These are phyloP conservation scores for Lytechinus variegatus DNA, from an alignment of 35 echinoderm and acorn worm species.

Conservation along the genomic window DNA sequence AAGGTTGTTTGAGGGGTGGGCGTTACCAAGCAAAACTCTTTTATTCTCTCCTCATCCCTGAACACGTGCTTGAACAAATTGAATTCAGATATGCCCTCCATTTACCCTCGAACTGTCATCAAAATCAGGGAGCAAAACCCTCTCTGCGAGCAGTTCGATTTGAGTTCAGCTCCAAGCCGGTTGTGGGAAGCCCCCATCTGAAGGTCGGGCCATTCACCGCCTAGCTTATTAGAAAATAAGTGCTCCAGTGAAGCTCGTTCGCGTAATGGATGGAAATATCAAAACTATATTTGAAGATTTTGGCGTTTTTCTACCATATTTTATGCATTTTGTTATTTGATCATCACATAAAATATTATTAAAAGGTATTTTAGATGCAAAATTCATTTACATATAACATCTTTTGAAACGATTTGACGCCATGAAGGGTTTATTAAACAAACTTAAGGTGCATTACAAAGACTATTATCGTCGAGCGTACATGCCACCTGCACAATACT, in stretches of 20 bases:
- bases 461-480: slow-evolving; percentile 20
- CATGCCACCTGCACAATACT: not conserved
- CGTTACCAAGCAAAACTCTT: not conserved
- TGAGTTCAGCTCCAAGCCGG: not conserved
- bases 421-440: slow-evolving; percentile 17
- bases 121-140: not conserved
- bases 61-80: not conserved
- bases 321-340: too few species aligned
- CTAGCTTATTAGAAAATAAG: not conserved
- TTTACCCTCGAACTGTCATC: not conserved
- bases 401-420: not conserved
- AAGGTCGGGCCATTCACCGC: not conserved
- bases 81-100: not conserved
- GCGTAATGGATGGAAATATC: not conserved
- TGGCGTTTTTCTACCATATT: too few species aligned
- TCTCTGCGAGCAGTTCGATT: not conserved
- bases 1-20: not conserved
- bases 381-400: not conserved
- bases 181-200: not conserved
- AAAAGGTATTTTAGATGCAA: not conserved
- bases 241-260: not conserved
- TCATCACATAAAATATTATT: not conserved
- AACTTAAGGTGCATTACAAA: slow-evolving; percentile 10
- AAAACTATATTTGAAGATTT: too few species aligned
- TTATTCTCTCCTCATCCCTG: not conserved